Evolutionary conservation across 2,888 invertebrate genomes (phyloP).

Genomic region (Ormyrus rosae): DNA sequence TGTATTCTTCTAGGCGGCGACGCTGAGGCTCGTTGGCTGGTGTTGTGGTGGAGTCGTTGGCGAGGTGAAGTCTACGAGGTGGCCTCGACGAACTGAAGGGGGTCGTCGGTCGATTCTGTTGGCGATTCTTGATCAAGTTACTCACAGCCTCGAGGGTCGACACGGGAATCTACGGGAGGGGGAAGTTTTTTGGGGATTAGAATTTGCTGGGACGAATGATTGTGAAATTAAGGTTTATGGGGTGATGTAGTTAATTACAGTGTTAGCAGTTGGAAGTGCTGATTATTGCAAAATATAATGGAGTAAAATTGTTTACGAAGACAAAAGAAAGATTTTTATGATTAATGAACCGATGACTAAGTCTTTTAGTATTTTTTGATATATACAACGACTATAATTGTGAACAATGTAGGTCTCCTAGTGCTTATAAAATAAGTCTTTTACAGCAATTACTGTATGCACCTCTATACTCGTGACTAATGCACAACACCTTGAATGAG

Average conservation of each 20-base stretch:
- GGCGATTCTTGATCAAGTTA: slow-evolving; percentile 64
- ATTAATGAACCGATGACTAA: too few species aligned
- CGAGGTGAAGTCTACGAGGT: neutral
- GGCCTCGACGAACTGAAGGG: slow-evolving; percentile 1
- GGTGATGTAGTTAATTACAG: too few species aligned
- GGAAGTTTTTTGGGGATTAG: neutral
- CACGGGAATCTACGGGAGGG: slow-evolving; percentile 67
- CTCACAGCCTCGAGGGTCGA: slow-evolving; percentile 69
- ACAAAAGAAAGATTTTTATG: too few species aligned
- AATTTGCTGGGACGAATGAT: neutral
- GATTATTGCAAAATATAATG: too few species aligned
- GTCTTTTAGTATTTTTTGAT: too few species aligned
- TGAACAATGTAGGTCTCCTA: neutral
- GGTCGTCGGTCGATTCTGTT: slow-evolving; percentile 8
- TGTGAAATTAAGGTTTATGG: too few species aligned
- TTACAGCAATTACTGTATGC: too few species aligned
- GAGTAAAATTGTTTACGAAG: too few species aligned
- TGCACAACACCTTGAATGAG: too few species aligned
- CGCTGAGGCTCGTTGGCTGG: neutral
- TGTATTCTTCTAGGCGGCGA: slow-evolving; percentile 26
- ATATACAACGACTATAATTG: neutral
- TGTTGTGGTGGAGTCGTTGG: neutral
- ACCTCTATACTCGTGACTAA: too few species aligned
- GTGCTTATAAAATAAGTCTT: neutral
- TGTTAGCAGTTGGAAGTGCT: too few species aligned